A percentile compares a stretch with the other conserved stretches of the same genome.
phyloP scores from a whole-genome alignment of 1,140 invertebrate genomes.

The Paralvinella palmiformis region DNA sequence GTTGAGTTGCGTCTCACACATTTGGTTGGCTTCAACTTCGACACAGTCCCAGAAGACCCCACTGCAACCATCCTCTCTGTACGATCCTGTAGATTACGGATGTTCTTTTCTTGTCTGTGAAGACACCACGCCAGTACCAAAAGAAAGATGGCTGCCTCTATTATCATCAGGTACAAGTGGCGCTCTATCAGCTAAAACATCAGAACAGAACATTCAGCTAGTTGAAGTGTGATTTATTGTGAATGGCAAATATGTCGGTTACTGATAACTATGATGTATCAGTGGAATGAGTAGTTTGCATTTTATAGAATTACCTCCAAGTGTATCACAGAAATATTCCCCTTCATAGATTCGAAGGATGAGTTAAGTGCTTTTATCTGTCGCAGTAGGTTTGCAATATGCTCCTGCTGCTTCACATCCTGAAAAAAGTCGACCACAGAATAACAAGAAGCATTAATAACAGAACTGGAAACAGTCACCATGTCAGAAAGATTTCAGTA shows the following conservation, averaged over 20 bases:
- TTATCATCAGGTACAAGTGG: neutral
- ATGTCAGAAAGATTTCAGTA: neutral
- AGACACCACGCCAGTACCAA: neutral
- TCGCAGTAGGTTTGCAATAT: neutral
- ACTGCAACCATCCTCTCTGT: too few species aligned
- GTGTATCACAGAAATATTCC: neutral
- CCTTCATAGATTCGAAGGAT: neutral
- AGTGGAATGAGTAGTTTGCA: neutral
- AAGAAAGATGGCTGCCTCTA: neutral
- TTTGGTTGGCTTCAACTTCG: too few species aligned
- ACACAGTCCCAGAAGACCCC: too few species aligned
- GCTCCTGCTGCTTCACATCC: constrained; percentile 3
- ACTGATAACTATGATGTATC: neutral
- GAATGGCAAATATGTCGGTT: neutral
- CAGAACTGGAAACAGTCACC: neutral
- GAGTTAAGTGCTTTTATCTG: neutral
- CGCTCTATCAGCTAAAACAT: neutral
- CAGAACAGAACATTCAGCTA: neutral
- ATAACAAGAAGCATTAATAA: neutral
- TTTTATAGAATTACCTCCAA: neutral
- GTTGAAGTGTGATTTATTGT: neutral
- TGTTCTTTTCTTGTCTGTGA: too few species aligned
- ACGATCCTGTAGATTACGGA: too few species aligned
- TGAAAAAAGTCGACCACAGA: neutral
- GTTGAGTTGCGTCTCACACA: too few species aligned